phyloP scores from a whole-genome alignment of 2,888 invertebrate species.

The Erebia ligea region DNA sequence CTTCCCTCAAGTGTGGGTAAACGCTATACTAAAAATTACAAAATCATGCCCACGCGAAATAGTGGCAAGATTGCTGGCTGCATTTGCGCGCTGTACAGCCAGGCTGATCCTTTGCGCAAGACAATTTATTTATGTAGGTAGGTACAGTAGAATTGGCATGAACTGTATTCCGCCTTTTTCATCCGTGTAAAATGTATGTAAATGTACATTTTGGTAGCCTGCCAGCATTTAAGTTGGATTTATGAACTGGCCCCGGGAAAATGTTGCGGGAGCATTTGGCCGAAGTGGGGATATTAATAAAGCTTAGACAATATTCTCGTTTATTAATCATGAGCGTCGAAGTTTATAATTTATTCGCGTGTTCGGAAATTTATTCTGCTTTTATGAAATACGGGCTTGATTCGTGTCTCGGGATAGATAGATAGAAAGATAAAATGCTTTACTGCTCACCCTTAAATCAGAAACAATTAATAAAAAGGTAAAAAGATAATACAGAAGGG shows the following conservation, averaged over 20 bases:
- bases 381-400: constrained; percentile 6
- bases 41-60: no score
- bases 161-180: background rate
- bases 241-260: constrained; percentile 1
- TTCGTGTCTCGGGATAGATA: background rate
- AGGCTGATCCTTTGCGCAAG: no score
- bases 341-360: constrained; percentile 23
- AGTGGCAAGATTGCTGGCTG: no score
- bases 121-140: background rate
- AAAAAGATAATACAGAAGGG: no score
- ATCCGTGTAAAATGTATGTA: constrained; percentile 3
- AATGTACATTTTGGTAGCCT: constrained; percentile 6
- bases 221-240: constrained; percentile 7
- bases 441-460: no score
- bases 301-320: constrained; percentile 6
- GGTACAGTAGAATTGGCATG: background rate
- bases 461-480: no score
- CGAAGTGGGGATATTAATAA: constrained; percentile 2
- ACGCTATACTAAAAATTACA: no score
- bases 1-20: no score
- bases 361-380: constrained; percentile 12
- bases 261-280: constrained; percentile 2
- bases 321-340: constrained; percentile 22
- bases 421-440: no score
- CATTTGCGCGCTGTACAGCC: no score